phyloP scores from a whole-genome alignment of 2,888 invertebrate genomes.

The Dione vanillae region DNA sequence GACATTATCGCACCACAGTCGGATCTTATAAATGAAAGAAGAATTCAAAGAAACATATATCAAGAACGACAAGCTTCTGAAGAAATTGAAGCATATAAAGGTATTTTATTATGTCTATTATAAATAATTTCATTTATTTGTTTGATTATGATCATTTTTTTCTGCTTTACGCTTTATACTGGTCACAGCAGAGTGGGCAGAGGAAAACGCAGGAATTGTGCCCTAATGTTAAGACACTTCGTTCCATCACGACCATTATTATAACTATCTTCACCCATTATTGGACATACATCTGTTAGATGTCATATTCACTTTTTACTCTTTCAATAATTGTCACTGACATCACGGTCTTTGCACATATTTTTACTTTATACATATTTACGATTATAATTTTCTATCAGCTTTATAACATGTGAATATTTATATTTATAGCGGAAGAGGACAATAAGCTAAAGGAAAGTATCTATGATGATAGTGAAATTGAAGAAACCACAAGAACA shows the following conservation, averaged over 20 bases:
- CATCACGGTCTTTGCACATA: neutral
- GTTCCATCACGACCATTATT: too few species aligned
- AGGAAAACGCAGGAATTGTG: too few species aligned
- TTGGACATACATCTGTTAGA: too few species aligned
- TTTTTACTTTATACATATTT: neutral
- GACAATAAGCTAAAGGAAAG: slow-evolving; percentile 80
- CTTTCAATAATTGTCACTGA: too few species aligned
- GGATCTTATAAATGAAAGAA: slow-evolving; percentile 82
- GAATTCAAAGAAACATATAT: slow-evolving; percentile 81
- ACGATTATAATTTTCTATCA: neutral
- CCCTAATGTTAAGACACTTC: too few species aligned
- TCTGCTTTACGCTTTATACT: too few species aligned
- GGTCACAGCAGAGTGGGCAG: too few species aligned
- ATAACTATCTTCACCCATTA: too few species aligned
- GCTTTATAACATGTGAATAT: slow-evolving; percentile 22
- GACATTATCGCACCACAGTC: slow-evolving; percentile 95
- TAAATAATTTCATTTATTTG: too few species aligned
- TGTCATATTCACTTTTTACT: too few species aligned
- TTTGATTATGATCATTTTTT: too few species aligned
- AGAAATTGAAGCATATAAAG: slow-evolving; percentile 82
- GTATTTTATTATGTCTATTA: slow-evolving; percentile 51
- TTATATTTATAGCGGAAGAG: slow-evolving; percentile 68
- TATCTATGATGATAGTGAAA: slow-evolving; percentile 68
- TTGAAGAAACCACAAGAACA: slow-evolving; percentile 68
- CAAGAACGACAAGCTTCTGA: slow-evolving; percentile 82